Conservation (phyloP, 92 coral and sea anemone genomes). For the Hydrozoanthus gracilis region DNA sequence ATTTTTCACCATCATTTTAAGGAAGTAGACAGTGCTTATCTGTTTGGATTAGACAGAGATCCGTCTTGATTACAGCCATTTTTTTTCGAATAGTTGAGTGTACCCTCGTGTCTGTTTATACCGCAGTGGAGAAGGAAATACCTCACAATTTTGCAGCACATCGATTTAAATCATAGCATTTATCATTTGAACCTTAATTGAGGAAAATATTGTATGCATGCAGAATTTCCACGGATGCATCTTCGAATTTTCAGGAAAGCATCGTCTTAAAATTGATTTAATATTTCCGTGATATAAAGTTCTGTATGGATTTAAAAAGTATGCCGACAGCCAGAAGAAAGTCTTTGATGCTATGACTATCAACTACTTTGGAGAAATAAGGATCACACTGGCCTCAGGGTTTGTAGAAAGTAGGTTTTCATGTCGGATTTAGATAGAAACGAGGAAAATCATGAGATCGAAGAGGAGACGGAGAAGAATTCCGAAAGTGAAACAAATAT, state of each 20-base stretch:
- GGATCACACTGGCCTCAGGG: background rate
- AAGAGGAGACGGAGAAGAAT: conserved; percentile 20
- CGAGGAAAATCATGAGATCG: conserved; percentile 41
- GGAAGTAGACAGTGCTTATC: background rate
- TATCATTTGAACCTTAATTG: background rate
- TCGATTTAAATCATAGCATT: background rate
- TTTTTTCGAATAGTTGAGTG: background rate
- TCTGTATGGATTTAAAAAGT: conserved; percentile 20
- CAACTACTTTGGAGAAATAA: conserved; percentile 20
- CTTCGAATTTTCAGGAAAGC: background rate
- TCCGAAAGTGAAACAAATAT: background rate
- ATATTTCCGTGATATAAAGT: background rate
- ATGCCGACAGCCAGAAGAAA: conserved; percentile 43
- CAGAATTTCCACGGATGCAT: background rate
- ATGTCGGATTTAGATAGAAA: conserved; percentile 34
- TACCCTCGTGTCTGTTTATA: background rate
- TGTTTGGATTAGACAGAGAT: background rate
- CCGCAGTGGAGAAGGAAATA: background rate
- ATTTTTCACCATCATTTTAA: background rate
- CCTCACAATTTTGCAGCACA: background rate
- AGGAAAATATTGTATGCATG: background rate
- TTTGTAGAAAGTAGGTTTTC: conserved; percentile 28
- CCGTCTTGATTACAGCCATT: background rate
- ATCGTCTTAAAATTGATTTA: background rate
- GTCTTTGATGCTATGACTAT: conserved; percentile 13